Base-by-base conservation (phyloP, 2,797 vertebrate genomes). In the Hyperoplus lanceolatus region DNA sequence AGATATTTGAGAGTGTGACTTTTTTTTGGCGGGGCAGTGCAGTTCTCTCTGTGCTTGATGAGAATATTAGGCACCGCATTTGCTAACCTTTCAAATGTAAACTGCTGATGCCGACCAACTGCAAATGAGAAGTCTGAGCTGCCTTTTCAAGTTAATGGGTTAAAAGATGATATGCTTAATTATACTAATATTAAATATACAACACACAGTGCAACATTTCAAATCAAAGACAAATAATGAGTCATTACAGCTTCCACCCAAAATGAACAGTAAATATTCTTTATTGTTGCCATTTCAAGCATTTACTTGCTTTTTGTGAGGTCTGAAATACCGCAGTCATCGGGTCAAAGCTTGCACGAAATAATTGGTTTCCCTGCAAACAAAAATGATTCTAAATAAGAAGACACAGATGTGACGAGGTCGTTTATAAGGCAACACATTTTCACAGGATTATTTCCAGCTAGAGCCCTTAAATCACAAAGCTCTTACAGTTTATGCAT, bases 361-460 rank as follows among this genome's bases (percentile, higher is more conserved):
- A 55, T 69, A 64, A 60, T 42, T 54, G 18, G 59, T 50, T 58
- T 1, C 16, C 4, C 21, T 38, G 42, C 51, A 50, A 53, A 65
- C 18, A 50, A 36, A 64, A 79, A 54, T 48, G 18, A 29, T n/a
- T 59, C 7, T 12, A 6, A 46, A 41, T 53, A 49, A 62, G 56
- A 43, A 14, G 45, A 61, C 11, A 51, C 1, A 75, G 12, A 70
- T 49, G 13, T 48, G 39, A 56, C n/a, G 41, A 54, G 13, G 54
- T 46, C 15, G 14, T 55, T 70, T 54, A 49, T 56, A 6, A 56
- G 13, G 51, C 12, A 39, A 42, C 11, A 70, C 58, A 54, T 36
- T 73, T 70, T n/a, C 16, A 41, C 18, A 9, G 16, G 42, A 61
- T 74, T 57, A 75, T 43, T 71, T 48, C 15, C 11, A 54, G n/a